Evolutionary conservation across 2,797 vertebrate genomes (phyloP), one percentile per base, ranked within the genome.

Genomic region (Bradypus variegatus): DNA sequence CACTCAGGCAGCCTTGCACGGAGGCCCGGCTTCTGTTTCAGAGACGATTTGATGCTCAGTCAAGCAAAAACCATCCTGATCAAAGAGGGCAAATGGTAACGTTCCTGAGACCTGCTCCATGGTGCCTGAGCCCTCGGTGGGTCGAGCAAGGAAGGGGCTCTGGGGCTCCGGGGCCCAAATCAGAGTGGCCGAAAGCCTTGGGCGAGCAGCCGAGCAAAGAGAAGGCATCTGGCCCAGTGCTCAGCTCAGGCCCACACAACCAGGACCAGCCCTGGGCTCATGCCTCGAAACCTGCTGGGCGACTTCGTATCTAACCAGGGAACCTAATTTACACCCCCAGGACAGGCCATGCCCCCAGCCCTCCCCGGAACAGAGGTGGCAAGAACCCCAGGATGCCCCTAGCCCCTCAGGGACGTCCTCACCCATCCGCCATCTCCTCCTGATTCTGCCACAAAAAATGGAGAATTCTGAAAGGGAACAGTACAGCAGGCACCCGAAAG

Each of bases 1-100:
- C 41, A 2, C 2, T 1, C 13, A 3, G 60, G 6, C 36, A 4
- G 48, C 1, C 0, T 15, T 3, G 3, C 12, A 3, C 0, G 0
- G 19, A 23, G 38, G 31, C 70, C 62, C 0, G 1, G 33, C 19
- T 41, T 77, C 18, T 1, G 0, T 2, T 1, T 14, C 76, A 65
- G 38, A 65, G 16, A 1, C 2, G 21, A 50, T n/a, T 45, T 2
- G 6, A 55, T 0, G 8, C 80, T 50, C n/a, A 38, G 14, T n/a
- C 55, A 69, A 48, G 9, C 38, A n/a, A 3, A 36, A 41, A 16
- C 0, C 0, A 19, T 67, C 1, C 4, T 45, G 50, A 15, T 5
- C 29, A 12, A 83, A 2, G 77, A 11, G 64, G 19, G 12, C 25
- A 9, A 33, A 2, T 1, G 5, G 48, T 36, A 19, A 15, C 2